These are phyloP conservation scores for Tiliacea citrago DNA, from an alignment of 2,888 invertebrate genomes.

Conservation along the genomic window DNA sequence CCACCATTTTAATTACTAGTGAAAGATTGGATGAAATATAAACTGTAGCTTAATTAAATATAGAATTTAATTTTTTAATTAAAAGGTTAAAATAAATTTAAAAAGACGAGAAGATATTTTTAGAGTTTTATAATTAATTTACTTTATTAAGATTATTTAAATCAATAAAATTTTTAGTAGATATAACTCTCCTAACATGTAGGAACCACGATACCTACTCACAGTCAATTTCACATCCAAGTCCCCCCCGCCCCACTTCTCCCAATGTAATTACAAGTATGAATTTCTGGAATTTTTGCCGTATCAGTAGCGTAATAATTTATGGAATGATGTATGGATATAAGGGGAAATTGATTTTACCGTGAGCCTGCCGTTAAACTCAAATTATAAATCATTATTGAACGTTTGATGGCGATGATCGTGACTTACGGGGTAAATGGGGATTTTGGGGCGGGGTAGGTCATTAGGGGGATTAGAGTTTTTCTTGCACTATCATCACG, in stretches of 20 bases:
- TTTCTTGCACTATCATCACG: background rate
- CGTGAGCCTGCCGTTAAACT: slow-evolving; percentile 30
- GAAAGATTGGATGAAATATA: too few relatives aligned
- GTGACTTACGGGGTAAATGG: slow-evolving; percentile 28
- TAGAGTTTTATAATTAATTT: too few relatives aligned
- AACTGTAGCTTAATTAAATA: too few relatives aligned
- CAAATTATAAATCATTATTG: slow-evolving; percentile 53
- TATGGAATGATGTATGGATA: slow-evolving; percentile 21
- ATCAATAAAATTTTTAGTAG: too few relatives aligned
- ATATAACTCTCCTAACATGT: too few relatives aligned
- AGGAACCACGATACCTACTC: background rate
- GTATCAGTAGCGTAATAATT: slow-evolving; percentile 26
- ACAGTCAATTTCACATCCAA: slow-evolving; percentile 20
- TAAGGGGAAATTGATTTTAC: slow-evolving; percentile 41
- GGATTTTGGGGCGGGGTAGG: background rate
- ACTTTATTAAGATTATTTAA: too few relatives aligned
- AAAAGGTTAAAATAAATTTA: too few relatives aligned
- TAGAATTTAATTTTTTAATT: too few relatives aligned
- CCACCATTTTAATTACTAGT: slow-evolving; percentile 37
- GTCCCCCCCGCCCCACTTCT: background rate
- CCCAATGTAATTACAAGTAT: slow-evolving; percentile 42
- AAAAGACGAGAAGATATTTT: too few relatives aligned
- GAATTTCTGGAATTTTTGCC: slow-evolving; percentile 32
- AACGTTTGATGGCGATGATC: slow-evolving; percentile 17
- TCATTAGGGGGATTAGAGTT: background rate